Evolutionary conservation across 2,797 vertebrate species (phyloP), one percentile per base, ranked within the genome.

Genomic region (Parotocinclus haroldoi): DNA sequence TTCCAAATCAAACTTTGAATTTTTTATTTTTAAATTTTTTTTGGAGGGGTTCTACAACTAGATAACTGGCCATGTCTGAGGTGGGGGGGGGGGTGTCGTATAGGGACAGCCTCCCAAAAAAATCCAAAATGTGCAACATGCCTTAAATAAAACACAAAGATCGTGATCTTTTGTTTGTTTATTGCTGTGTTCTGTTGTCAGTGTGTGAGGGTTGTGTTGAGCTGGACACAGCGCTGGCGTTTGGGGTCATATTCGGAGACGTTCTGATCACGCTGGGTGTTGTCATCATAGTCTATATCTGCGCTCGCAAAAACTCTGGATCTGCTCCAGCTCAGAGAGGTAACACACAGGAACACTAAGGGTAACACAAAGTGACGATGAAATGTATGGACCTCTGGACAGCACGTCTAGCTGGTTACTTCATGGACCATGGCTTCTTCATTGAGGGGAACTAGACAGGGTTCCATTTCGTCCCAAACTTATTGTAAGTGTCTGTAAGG

Each of bases 181-280:
- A 27, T 27, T 27, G 27, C 27, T 27, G 27, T 27, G 27, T 27
- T 27, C 27, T 27, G 27, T 27, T 7, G 12, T 13, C 61, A 91
- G 90, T 10, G 7, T 91, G 89, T 76, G 0, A 58, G 0, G 7
- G 77, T 14, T 91, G 90, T 63, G 72, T 62, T 1, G 88, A 91
- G 59, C 7, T 91, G 54, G 0, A 79, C 0, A 14, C 1, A 0
- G 0, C 0, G 0, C 0, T 40, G 0, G 42, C 84, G 0, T 0
- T 0, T 0, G 0, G 0, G 0, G 0, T 12, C 0, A 75, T 89
- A 0, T 0, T 39, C 0, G 48, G 0, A 5, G 88, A 91, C 19
- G 0, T 89, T 9, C 0, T 81, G 1, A 0, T 50, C 5, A 90
- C 89, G 0, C 7, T 8, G 0, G 0, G 48, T n/a, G 0, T 90